Base-by-base conservation (phyloP, 2,888 invertebrate species). In the Stegana nigrithorax region DNA sequence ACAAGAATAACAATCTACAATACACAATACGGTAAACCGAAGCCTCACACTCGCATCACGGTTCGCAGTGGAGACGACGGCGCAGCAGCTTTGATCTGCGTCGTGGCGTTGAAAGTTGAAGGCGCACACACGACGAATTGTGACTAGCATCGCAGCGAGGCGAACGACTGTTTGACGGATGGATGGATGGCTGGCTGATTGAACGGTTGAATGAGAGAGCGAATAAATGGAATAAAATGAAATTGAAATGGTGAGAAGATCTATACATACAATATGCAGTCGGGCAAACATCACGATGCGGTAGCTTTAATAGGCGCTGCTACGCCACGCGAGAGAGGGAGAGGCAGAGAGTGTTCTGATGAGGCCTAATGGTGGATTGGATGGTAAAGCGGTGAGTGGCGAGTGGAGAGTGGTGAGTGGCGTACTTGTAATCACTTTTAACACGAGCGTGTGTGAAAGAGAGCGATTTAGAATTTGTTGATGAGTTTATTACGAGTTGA, bases 121-220 rank as follows among this genome's bases (percentile, higher is more conserved):
- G 45, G 47, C 59, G 56, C 47, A 59, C 69, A 78, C 80, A 80
- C 80, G 75, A 78, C 80, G n/a, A 75, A 75, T 75, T 75, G 80
- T 73, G 53, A 55, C 21, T 21, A 55, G 32, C 25, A n/a, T 32
- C n/a, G 19, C 6, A 32, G 21, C 26, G 21, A 19, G 36, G 14
- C 19, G 23, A 10, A 51, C 50, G 26, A 12, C 50, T 27, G 14
- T n/a, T 21, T 12, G 17, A 39, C 14, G 51, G 26, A 45, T 17
- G 45, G 21, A 50, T 50, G 14, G 50, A n/a, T 21, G 12, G 50
- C 12, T 19, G 27, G n/a, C 8, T 51, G 50, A 4, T n/a, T 12
- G 23, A 25, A 21, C 25, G 12, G 32, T 7, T 12, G 8, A 10
- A 21, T 17, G 29, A 7, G 27, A 3, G 23, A 25, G n/a, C n/a